A percentile compares a stretch with the other conserved stretches of the same genome.
Evolutionary conservation across 1,140 invertebrate species (phyloP).

Genomic region (Trichonephila clavata): DNA sequence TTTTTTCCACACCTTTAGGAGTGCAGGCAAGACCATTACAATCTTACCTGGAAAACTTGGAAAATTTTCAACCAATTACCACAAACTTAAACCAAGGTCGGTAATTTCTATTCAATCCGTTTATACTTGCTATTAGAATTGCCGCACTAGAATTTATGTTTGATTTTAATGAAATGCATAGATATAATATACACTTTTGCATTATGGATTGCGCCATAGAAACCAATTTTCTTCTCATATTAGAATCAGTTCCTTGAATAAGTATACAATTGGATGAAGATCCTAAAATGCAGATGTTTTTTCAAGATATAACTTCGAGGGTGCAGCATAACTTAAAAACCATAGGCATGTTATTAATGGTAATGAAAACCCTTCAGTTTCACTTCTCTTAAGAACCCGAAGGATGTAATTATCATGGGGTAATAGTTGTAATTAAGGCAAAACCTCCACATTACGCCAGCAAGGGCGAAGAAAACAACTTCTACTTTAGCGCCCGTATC

Average conservation of each 20-base stretch:
- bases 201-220: not conserved
- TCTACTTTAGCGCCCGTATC: conserved; percentile 19
- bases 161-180: not conserved
- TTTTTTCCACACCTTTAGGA: too few species aligned
- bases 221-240: not conserved
- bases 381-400: not conserved
- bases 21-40: too few species aligned
- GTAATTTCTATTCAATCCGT: too few species aligned
- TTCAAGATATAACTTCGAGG: not conserved
- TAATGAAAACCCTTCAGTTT: not conserved
- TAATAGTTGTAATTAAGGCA: conserved; percentile 48
- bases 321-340: not conserved
- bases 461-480: conserved; percentile 13
- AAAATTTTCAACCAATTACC: too few species aligned
- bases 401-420: not conserved
- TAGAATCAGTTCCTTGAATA: not conserved
- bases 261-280: too few species aligned
- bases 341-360: not conserved
- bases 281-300: not conserved
- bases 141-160: too few species aligned
- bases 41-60: too few species aligned
- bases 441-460: not conserved
- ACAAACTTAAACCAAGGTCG: too few species aligned
- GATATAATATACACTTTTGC: not conserved
- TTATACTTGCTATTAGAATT: too few species aligned